Evolutionary conservation across 1,140 invertebrate genomes (phyloP).

Genomic region (Drosophila varians): DNA sequence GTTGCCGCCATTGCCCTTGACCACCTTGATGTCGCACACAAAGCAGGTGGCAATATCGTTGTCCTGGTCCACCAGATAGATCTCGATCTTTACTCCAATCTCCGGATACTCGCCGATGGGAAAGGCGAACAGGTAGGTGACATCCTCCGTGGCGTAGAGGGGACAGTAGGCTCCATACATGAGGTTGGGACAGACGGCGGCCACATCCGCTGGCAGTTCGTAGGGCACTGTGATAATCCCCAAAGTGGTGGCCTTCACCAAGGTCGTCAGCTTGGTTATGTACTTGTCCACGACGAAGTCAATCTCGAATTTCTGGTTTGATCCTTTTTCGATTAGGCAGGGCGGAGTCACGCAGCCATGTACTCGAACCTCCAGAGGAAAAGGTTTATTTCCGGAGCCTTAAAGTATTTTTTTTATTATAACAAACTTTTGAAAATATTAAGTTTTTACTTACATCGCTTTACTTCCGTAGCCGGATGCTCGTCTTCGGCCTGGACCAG

Average conservation of each 20-base stretch:
- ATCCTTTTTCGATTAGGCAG: slow-evolving; percentile 59
- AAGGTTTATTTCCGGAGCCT: slow-evolving; percentile 70
- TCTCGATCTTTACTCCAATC: slow-evolving; percentile 73
- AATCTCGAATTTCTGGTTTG: slow-evolving; percentile 58
- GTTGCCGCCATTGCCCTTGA: slow-evolving; percentile 32
- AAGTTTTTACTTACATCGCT: slow-evolving; percentile 56
- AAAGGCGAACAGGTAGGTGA: slow-evolving; percentile 72
- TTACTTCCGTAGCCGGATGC: slow-evolving; percentile 54
- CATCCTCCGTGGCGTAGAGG: slow-evolving; percentile 74
- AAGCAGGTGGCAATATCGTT: slow-evolving; percentile 64
- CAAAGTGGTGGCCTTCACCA: slow-evolving; percentile 70
- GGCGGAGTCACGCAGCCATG: slow-evolving; percentile 58
- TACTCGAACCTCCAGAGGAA: slow-evolving; percentile 67
- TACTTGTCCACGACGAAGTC: slow-evolving; percentile 69
- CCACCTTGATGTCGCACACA: slow-evolving; percentile 75
- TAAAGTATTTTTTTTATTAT: too few species aligned
- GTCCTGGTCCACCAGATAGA: slow-evolving; percentile 75
- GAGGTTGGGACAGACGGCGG: slow-evolving; percentile 68
- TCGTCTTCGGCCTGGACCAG: slow-evolving; percentile 16
- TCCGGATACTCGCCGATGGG: slow-evolving; percentile 74
- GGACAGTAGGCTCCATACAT: slow-evolving; percentile 75
- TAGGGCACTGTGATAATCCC: slow-evolving; percentile 74
- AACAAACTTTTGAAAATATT: too few species aligned
- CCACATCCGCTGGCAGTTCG: slow-evolving; percentile 65
- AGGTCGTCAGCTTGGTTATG: slow-evolving; percentile 56